These are phyloP conservation scores for Diplodus sargus DNA, from an alignment of 2,797 vertebrate species.

Conservation along the genomic window DNA sequence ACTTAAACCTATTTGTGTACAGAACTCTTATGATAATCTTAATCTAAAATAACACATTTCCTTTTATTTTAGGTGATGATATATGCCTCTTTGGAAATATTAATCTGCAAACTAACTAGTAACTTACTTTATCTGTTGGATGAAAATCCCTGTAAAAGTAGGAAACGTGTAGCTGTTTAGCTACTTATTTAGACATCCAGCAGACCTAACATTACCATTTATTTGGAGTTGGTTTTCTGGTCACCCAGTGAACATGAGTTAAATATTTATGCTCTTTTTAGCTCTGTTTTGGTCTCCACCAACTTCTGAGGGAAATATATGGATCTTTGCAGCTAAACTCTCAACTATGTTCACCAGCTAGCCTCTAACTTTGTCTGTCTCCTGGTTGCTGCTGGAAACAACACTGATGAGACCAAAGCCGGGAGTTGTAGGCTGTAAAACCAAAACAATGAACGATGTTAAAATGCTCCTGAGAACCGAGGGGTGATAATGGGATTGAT, in stretches of 20 bases:
- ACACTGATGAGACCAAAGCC: not conserved
- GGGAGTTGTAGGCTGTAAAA: not conserved
- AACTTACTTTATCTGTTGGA: not conserved
- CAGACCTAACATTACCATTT: not conserved
- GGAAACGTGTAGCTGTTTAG: too few species aligned
- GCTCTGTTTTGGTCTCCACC: conserved; percentile 8
- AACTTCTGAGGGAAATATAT: not conserved
- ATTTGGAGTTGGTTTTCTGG: not conserved
- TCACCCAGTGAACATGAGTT: not conserved
- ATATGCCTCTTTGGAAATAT: not conserved
- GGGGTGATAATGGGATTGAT: not conserved
- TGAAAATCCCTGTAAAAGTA: not conserved
- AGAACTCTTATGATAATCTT: not conserved
- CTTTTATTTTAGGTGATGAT: not conserved
- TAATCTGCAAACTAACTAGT: not conserved
- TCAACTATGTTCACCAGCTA: not conserved
- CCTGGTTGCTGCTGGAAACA: too few species aligned
- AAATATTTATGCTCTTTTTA: not conserved
- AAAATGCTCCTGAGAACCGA: too few species aligned
- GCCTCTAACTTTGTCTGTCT: not conserved
- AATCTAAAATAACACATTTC: too few species aligned
- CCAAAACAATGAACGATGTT: not conserved
- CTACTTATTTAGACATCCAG: not conserved
- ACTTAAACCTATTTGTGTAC: not conserved
- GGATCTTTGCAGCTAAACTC: not conserved